phyloP scores from a whole-genome alignment of 1,140 invertebrate species.

The Zeugodacus cucurbitae region DNA sequence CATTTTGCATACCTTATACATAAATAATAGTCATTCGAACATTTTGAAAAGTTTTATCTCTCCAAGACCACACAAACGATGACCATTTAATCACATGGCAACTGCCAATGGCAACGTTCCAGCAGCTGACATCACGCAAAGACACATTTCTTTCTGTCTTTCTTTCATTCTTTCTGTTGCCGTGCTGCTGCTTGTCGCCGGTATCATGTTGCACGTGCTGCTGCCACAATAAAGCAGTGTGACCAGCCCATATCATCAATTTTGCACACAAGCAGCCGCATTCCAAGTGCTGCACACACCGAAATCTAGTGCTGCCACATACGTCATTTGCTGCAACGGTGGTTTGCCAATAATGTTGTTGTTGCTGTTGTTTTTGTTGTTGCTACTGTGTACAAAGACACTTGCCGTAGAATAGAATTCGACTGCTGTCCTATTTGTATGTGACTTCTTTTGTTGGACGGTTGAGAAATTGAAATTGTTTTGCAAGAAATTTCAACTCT shows the following conservation, averaged over 20 bases:
- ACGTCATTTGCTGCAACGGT: not conserved
- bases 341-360: not conserved
- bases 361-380: not conserved
- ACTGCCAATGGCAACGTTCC: slow-evolving; percentile 21
- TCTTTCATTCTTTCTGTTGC: too few species aligned
- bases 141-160: not conserved
- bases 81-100: slow-evolving; percentile 26
- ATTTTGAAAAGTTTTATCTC: slow-evolving; percentile 26
- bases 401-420: not conserved
- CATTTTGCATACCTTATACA: not conserved
- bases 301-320: not conserved
- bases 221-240: not conserved
- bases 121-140: slow-evolving; percentile 20
- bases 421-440: not conserved
- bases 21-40: not conserved
- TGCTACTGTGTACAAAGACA: not conserved
- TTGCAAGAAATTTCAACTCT: not conserved
- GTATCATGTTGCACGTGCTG: not conserved
- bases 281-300: not conserved
- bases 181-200: not conserved
- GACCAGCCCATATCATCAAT: slow-evolving; percentile 33
- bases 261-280: not conserved
- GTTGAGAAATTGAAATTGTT: slow-evolving; percentile 19
- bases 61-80: slow-evolving; percentile 27
- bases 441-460: not conserved